Conservation (phyloP, 2,888 invertebrate genomes). For the Papilio protenor region DNA sequence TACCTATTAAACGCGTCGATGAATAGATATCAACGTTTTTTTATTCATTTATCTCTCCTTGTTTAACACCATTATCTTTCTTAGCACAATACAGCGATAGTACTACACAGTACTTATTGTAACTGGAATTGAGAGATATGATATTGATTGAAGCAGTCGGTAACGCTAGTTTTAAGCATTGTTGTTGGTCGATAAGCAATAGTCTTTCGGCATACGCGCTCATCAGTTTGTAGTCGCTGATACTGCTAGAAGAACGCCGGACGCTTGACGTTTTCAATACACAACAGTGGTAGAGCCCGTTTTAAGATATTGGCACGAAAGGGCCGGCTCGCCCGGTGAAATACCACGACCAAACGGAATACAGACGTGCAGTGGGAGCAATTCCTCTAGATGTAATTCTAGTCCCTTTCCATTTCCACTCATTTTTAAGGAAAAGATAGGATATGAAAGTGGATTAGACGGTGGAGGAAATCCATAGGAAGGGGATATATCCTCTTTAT, state of each 20-base stretch:
- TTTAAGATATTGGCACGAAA: too few relatives aligned
- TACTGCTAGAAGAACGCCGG: too few relatives aligned
- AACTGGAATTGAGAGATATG: not conserved
- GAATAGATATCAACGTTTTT: not conserved
- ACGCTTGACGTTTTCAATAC: not conserved
- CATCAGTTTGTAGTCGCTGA: not conserved
- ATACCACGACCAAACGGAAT: too few relatives aligned
- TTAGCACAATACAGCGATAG: not conserved
- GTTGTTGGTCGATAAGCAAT: not conserved
- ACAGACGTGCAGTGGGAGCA: too few relatives aligned
- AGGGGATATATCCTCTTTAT: too few relatives aligned
- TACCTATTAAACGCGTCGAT: not conserved
- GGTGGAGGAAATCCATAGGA: too few relatives aligned
- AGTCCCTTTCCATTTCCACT: too few relatives aligned
- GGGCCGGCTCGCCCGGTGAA: too few relatives aligned
- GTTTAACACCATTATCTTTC: not conserved
- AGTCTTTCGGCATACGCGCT: not conserved
- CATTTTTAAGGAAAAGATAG: too few relatives aligned
- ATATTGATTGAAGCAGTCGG: not conserved
- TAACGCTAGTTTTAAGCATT: not conserved
- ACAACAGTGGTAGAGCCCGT: too few relatives aligned
- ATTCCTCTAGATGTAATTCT: too few relatives aligned
- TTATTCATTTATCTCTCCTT: not conserved
- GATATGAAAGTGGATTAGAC: too few relatives aligned
- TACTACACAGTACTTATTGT: not conserved